A percentile compares a stretch with the other conserved stretches of the same genome.
Conservation (phyloP, 1,140 invertebrate species). For the Proctacanthus coquilletti region DNA sequence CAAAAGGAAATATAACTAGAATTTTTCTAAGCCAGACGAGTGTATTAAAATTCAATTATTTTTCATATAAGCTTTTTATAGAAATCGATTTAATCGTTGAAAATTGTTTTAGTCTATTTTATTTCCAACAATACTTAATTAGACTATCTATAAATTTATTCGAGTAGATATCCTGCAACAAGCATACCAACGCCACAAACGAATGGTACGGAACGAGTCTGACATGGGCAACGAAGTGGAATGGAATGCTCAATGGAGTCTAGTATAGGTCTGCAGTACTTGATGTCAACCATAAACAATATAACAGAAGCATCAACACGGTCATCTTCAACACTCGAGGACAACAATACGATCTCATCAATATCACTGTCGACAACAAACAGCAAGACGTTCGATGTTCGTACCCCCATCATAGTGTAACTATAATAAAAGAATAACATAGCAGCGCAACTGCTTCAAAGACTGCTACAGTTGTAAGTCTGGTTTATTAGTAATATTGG, state of each 20-base stretch:
- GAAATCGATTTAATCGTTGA: too few relatives aligned
- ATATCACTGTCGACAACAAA: conserved; percentile 26
- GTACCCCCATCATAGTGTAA: conserved; percentile 24
- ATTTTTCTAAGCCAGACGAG: too few relatives aligned
- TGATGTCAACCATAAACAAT: conserved; percentile 2
- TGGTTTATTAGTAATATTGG: too few relatives aligned
- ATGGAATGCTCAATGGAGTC: conserved; percentile 30
- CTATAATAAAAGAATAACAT: too few relatives aligned
- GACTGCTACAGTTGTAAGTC: too few relatives aligned
- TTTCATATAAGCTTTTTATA: too few relatives aligned
- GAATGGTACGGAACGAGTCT: conserved; percentile 27
- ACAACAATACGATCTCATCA: conserved; percentile 26
- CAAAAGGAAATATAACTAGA: too few relatives aligned
- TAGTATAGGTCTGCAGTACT: conserved; percentile 12
- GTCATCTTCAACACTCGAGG: conserved; percentile 1
- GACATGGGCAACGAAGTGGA: conserved; percentile 30
- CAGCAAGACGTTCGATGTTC: conserved; percentile 26
- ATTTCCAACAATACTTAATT: too few relatives aligned
- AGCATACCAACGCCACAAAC: conserved; percentile 21
- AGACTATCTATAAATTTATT: too few relatives aligned
- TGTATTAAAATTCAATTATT: too few relatives aligned
- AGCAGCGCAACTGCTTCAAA: too few relatives aligned
- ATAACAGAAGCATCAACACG: conserved; percentile 3
- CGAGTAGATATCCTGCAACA: conserved; percentile 5
- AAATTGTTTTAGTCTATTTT: too few relatives aligned